These are phyloP conservation scores for Luffia ferchaultella DNA, from an alignment of 2,888 invertebrate species.

Conservation along the genomic window DNA sequence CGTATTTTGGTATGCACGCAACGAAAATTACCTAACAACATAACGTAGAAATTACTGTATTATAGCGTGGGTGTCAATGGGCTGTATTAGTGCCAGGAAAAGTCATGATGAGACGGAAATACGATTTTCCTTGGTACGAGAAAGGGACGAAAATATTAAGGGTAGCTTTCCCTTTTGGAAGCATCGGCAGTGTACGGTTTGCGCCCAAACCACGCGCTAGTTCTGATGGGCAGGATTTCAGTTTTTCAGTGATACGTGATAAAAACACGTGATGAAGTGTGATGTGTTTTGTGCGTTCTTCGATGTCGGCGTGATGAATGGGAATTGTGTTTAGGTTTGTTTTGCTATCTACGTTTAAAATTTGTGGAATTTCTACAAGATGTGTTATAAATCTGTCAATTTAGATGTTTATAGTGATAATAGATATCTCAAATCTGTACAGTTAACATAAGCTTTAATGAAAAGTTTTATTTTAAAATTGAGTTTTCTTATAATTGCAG, in stretches of 20 bases:
- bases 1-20: no score
- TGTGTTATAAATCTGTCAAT: no score
- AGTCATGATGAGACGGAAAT: conserved; percentile 27
- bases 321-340: neutral
- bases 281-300: neutral
- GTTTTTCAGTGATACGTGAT: neutral
- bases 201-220: conserved; percentile 29
- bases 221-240: conserved; percentile 24
- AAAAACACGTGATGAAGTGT: neutral
- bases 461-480: no score
- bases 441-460: no score
- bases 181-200: conserved; percentile 24
- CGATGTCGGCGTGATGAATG: no score
- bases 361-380: no score
- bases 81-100: conserved; percentile 20
- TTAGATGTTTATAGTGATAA: no score
- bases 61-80: neutral
- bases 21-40: neutral
- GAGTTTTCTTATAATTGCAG: no score
- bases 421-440: no score
- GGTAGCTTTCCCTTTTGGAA: conserved; percentile 56
- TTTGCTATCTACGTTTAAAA: neutral
- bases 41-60: neutral
- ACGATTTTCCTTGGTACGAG: conserved; percentile 13
- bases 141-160: conserved; percentile 24